phyloP scores from a whole-genome alignment of 2,113 vertebrate genomes.

The Todiramphus saurophagus region DNA sequence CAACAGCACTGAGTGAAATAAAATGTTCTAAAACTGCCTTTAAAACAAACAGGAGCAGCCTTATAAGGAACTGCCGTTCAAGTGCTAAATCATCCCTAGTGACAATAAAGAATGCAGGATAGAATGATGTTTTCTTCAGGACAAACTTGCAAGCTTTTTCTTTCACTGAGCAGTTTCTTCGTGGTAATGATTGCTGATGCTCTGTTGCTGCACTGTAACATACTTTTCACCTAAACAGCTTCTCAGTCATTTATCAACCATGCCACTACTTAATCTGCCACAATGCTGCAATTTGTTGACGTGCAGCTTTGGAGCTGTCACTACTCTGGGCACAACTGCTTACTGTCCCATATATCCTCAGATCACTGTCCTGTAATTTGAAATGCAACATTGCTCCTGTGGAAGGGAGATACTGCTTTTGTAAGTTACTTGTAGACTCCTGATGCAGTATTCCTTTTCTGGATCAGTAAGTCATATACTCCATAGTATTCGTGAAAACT shows the following conservation, averaged over 20 bases:
- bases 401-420: neutral
- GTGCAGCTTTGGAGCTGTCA: neutral
- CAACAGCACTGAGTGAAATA: neutral
- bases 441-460: neutral
- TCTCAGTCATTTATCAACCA: neutral
- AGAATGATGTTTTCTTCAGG: neutral
- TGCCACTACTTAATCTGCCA: neutral
- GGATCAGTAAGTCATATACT: neutral
- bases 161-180: neutral
- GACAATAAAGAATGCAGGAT: neutral
- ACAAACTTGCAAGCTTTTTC: neutral
- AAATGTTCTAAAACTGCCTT: neutral
- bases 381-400: neutral
- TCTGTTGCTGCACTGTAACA: neutral
- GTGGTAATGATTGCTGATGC: neutral
- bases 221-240: neutral
- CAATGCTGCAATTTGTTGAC: neutral
- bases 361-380: neutral
- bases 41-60: neutral
- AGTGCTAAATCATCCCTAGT: neutral
- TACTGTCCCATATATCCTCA: neutral
- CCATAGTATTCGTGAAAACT: neutral
- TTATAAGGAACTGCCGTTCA: neutral
- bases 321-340: neutral
- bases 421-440: neutral